Evolutionary conservation across 2,888 invertebrate genomes (phyloP), one percentile per base, ranked within the genome.

Genomic region (Hydroisotoma schaefferi): DNA sequence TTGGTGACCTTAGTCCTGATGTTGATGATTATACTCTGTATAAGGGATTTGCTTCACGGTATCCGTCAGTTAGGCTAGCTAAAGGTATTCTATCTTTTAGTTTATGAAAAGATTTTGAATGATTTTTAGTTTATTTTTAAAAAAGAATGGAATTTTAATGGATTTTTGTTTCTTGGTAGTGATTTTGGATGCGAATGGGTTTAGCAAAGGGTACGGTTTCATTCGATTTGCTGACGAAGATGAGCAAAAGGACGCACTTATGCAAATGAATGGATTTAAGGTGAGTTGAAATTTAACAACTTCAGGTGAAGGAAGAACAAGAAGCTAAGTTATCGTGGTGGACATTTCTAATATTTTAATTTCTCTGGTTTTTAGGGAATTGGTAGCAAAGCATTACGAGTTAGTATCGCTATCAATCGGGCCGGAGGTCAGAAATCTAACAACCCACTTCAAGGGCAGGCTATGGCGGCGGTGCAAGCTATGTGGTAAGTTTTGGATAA

Each of bases 141-240:
- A 15, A 33, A 20, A 43, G 18, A 43, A 15, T 43, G 43, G 18
- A 10, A 43, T 43, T 15, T 43, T n/a, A 18, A 12, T 63, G 26
- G 12, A 29, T 26, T 55, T 18, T 37, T n/a, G n/a, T n/a, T 20
- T 18, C 40, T 25, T 28, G 18, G 12, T 55, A 73, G 94, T 95
- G 27, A 94, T 97, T 73, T 78, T 93, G 73, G 94, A 94, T 75
- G 85, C 82, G 68, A 85, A 88, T 62, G 94, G 95, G 2, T 89
- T 90, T 74, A 94, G 94, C 73, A 92, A 92, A 79, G 94, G 95
- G 15, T 97, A 94, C 77, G 97, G 95, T 4, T 95, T 97, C 78
- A 92, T 97, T 10, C 82, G 94, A 69, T 97, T 97, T 76, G 90
- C 92, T 3, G 90, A 88, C 74, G 94, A 95, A 77, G 90, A 91